A percentile compares a stretch with the other conserved stretches of the same genome.
phyloP scores from a whole-genome alignment of 2,888 invertebrate species.

The Glaucopsyche alexis region DNA sequence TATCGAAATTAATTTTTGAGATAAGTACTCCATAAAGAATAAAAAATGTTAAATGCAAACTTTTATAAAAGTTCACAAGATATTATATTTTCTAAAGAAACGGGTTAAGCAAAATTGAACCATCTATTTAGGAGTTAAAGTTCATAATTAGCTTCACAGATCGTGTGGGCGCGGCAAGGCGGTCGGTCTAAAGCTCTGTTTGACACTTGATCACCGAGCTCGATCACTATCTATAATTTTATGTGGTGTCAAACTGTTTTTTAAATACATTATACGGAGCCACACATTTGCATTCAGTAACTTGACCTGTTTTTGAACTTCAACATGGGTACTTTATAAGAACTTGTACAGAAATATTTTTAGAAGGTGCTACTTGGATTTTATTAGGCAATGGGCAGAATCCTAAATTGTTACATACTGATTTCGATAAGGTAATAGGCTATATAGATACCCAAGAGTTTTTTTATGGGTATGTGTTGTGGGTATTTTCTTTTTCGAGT shows the following conservation, averaged over 20 bases:
- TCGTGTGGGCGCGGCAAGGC: slow-evolving; percentile 16
- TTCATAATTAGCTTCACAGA: neutral
- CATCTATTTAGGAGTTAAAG: neutral
- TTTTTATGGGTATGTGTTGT: too few relatives aligned
- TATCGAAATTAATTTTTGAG: too few relatives aligned
- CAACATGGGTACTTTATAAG: neutral
- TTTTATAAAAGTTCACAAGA: neutral
- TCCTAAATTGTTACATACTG: too few relatives aligned
- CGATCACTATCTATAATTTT: slow-evolving; percentile 2
- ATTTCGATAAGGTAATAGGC: too few relatives aligned
- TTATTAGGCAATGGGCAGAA: neutral
- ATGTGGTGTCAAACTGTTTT: slow-evolving; percentile 4
- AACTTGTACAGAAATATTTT: neutral
- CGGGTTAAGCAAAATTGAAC: neutral
- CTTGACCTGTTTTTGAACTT: slow-evolving; percentile 9
- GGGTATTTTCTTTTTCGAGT: too few relatives aligned
- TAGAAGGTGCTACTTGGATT: neutral
- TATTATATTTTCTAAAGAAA: neutral
- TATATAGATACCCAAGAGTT: too few relatives aligned
- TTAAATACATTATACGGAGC: neutral
- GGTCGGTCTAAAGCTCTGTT: slow-evolving; percentile 10
- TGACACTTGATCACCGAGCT: neutral
- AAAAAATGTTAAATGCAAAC: neutral
- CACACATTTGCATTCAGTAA: neutral
- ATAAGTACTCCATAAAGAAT: too few relatives aligned